Conservation (phyloP, 2,888 invertebrate genomes). For the Amphipoea lucens region DNA sequence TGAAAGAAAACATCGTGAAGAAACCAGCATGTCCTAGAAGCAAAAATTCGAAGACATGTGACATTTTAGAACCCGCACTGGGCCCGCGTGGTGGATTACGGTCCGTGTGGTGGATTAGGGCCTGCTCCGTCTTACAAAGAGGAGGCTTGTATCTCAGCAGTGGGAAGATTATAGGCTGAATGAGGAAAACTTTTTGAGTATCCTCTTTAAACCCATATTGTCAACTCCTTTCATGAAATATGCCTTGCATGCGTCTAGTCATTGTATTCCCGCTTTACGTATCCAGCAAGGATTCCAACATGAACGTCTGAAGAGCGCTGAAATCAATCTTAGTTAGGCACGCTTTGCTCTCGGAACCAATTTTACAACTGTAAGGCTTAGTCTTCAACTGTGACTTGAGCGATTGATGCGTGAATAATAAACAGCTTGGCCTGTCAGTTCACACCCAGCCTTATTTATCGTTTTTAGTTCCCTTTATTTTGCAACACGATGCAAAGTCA, state of each 20-base stretch:
- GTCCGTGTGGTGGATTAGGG: background rate
- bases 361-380: constrained; percentile 56
- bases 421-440: constrained; percentile 52
- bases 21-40: background rate
- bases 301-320: constrained; percentile 30
- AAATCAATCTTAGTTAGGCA: constrained; percentile 48
- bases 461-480: constrained; percentile 44
- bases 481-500: constrained; percentile 12
- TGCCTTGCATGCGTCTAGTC: constrained; percentile 5
- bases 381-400: constrained; percentile 50
- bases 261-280: background rate
- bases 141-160: background rate
- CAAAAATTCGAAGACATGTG: background rate
- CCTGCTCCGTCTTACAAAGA: background rate
- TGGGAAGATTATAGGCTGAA: background rate
- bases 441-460: constrained; percentile 47
- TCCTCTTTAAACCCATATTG: background rate
- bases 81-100: background rate
- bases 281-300: constrained; percentile 22
- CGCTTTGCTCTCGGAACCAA: constrained; percentile 47
- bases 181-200: background rate
- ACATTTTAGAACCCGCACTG: background rate
- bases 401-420: constrained; percentile 58
- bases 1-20: background rate
- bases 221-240: background rate